Base-by-base conservation (phyloP, 1,140 invertebrate species). In the Heliconius eleuchia region DNA sequence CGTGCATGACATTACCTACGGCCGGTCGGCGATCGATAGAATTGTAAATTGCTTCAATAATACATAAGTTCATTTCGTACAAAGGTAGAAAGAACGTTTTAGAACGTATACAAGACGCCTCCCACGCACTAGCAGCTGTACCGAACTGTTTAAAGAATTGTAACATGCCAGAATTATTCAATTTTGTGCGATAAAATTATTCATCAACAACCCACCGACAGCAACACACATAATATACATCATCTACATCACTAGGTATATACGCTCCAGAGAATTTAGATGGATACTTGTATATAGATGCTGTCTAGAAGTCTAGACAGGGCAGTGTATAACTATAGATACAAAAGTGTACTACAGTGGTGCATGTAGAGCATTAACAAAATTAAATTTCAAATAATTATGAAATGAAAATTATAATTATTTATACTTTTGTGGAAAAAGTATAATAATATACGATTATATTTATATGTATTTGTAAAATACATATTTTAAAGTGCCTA, bases 31-130 rank as follows among this genome's bases (percentile, higher is more conserved):
- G 86, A 88, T 91, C 88, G 88, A 91, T 93, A 92, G 90, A 93
- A 93, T 93, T 92, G 89, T 92, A 93, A 91, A 93, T 91, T 77
- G 81, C 79, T 86, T 89, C 80, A 88, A 91, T 91, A 86, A 91
- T 89, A 83, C 86, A 90, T 87, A 85, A 79, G 82, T 82, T 82
- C 80, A 79, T 75, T 80, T 80, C 81, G 82, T 85, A 85, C 80
- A 85, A 83, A 86, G 74, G 81, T 77, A 78, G 74, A 85, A 84
- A 78, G 74, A 85, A 85, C 86, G 81, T 75, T 85, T 84, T 86
- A 76, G 81, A 77, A 83, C 81, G 78, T 76, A 83, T 77, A 83
- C 81, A 50, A 73, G 37, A 46, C 74, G 73, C 82, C 84, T 85
- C 86, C 85, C 86, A 86, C 86, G 87, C 85, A 46, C 60, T 70